Conservation (phyloP, 2,888 invertebrate species). For the Drosophila subsilvestris region DNA sequence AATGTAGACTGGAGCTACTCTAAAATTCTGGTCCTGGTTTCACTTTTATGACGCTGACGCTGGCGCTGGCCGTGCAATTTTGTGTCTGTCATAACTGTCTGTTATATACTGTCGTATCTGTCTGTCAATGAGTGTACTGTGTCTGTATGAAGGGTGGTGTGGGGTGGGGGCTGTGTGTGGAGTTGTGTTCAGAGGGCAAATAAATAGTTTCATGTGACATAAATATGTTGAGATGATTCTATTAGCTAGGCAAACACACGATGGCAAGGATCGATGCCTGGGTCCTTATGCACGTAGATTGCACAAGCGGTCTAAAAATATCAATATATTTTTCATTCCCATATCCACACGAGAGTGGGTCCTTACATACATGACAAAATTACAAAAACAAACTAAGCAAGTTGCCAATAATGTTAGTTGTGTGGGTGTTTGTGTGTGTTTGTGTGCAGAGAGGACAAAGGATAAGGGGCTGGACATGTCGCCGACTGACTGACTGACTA, state of each 20-base stretch:
- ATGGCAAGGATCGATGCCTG: constrained; percentile 35
- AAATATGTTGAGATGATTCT: constrained; percentile 74
- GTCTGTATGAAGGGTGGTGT: not conserved
- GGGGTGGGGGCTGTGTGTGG: constrained; percentile 6
- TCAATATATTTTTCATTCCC: constrained; percentile 50
- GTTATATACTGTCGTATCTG: not conserved
- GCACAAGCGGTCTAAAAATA: constrained; percentile 41
- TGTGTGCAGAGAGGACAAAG: constrained; percentile 50
- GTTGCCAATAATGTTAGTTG: constrained; percentile 64
- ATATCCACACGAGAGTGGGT: constrained; percentile 5
- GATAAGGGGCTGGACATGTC: constrained; percentile 23
- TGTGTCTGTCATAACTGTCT: not conserved
- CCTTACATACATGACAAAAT: constrained; percentile 66
- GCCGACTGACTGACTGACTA: constrained; percentile 17
- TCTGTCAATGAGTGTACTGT: not conserved
- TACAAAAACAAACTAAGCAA: constrained; percentile 72
- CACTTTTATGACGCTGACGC: not conserved
- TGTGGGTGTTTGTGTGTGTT: too few relatives aligned
- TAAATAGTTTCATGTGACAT: constrained; percentile 49
- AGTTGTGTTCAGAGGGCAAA: constrained; percentile 23
- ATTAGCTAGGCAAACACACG: constrained; percentile 70
- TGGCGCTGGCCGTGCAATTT: not conserved
- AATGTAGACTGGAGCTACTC: not conserved
- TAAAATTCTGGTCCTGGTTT: not conserved
- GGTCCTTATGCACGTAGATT: constrained; percentile 6